These are phyloP conservation scores for Lanistes nyassanus DNA, from an alignment of 1,140 invertebrate species.

Conservation along the genomic window DNA sequence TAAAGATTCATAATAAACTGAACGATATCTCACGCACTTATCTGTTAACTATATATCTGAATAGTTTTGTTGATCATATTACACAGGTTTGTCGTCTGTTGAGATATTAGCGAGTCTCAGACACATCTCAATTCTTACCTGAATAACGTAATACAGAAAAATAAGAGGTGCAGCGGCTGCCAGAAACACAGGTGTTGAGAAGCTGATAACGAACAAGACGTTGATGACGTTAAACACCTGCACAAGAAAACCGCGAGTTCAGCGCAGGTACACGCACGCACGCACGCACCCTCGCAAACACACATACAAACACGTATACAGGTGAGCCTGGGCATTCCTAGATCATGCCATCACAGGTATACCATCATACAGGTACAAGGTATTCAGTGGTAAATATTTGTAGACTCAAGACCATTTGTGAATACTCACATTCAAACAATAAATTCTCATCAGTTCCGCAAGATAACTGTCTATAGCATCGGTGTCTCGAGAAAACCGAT, in stretches of 20 bases:
- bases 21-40: too few species aligned
- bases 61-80: too few species aligned
- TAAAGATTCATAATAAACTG: too few species aligned
- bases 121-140: too few species aligned
- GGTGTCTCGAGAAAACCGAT: conserved; percentile 73
- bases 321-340: neutral
- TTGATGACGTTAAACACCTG: conserved; percentile 47
- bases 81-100: too few species aligned
- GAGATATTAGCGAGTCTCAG: too few species aligned
- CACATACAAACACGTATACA: neutral
- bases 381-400: too few species aligned
- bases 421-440: conserved; percentile 58
- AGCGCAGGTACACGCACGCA: neutral
- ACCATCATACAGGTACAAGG: too few species aligned
- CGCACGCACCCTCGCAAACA: neutral
- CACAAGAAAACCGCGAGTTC: conserved; percentile 20
- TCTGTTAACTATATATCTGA: too few species aligned
- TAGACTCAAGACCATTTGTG: neutral
- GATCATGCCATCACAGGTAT: too few species aligned
- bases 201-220: conserved; percentile 78
- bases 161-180: conserved; percentile 84
- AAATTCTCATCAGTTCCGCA: conserved; percentile 48
- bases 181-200: conserved; percentile 87
- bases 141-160: conserved; percentile 87
- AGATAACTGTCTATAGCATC: conserved; percentile 61